Percentiles rank a stretch among this genome's conserved stretches.
phyloP scores from a whole-genome alignment of 1,140 invertebrate species.

The Drosophila novamexicana region DNA sequence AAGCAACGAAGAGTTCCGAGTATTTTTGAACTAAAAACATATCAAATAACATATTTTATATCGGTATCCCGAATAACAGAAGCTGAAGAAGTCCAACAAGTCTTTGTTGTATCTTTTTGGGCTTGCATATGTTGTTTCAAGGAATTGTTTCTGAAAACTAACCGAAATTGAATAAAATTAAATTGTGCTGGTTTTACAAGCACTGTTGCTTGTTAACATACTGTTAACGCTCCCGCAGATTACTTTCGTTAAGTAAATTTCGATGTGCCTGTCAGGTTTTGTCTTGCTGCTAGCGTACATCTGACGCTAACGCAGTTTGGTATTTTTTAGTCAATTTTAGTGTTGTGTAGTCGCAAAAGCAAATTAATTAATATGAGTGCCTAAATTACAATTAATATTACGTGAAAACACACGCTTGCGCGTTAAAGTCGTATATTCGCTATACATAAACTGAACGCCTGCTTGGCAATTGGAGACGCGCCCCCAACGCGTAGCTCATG shows the following conservation, averaged over 20 bases:
- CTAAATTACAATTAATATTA: constrained; percentile 33
- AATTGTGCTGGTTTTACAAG: no score
- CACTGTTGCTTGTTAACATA: not conserved
- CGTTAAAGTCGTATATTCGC: constrained; percentile 24
- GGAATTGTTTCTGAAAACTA: not conserved
- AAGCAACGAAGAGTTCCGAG: not conserved
- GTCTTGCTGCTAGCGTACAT: constrained; percentile 2
- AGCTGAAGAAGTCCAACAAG: no score
- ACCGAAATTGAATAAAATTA: not conserved
- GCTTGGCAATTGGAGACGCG: constrained; percentile 17
- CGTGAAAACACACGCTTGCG: constrained; percentile 45
- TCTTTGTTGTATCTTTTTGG: not conserved
- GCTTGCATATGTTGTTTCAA: no score
- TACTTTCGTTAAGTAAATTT: constrained; percentile 3
- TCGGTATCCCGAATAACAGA: no score
- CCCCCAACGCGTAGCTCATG: constrained; percentile 31
- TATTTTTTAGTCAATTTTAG: constrained; percentile 29
- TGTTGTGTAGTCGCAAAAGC: constrained; percentile 29
- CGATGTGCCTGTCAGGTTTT: not conserved
- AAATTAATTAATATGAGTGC: constrained; percentile 50
- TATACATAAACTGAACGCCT: constrained; percentile 1
- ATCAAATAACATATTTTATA: not conserved
- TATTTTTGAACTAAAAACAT: not conserved
- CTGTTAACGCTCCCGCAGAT: not conserved
- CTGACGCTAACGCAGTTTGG: constrained; percentile 20